Evolutionary conservation across 2,888 invertebrate species (phyloP), one percentile per base, ranked within the genome.

Genomic region (Ceratothoa steindachneri): DNA sequence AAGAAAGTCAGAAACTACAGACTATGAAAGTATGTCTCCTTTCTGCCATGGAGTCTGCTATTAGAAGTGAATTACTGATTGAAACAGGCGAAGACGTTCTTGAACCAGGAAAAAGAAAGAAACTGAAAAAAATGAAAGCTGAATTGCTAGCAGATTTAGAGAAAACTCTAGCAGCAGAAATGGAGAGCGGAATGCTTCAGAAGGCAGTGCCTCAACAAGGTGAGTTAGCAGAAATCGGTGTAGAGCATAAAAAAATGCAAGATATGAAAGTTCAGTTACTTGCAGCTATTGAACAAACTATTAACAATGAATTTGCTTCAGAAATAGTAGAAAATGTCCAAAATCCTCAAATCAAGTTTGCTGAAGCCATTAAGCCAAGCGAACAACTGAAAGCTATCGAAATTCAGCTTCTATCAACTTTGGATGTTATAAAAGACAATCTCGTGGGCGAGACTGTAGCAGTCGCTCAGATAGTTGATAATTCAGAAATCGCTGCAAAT

Each of bases 131-230:
- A n/a, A 60, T 22, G 27, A 24, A 60, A 15, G 24, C 12, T 60
- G 60, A 60, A 24, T 24, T 60, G 1, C 24, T 60, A 1, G 31
- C 29, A 19, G 41, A 30, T 15, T 22, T 71, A 24, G 51, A 74
- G 15, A 22, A 68, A 55, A 52, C 30, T 28, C 15, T 30, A 3
- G n/a, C 31, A 30, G 74, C 70, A 28, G 67, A 74, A 22, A n/a
- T 55, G 2, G 22, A 24, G 71, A 71, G 24, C 24, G 65, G 19
- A 69, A 75, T 70, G 1, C 5, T 30, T 22, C 30, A 60, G 30
- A 70, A 27, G 19, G 22, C 22, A n/a, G 30, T 29, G 29, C 19
- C 30, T 30, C 60, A 70, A 28, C 30, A 64, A 7, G 55, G 55
- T 28, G 41, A 70, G 19, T 9, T 28, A 27, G 15, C 29, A 15